phyloP scores from a whole-genome alignment of 1,140 invertebrate genomes.

The Anastrepha ludens region DNA sequence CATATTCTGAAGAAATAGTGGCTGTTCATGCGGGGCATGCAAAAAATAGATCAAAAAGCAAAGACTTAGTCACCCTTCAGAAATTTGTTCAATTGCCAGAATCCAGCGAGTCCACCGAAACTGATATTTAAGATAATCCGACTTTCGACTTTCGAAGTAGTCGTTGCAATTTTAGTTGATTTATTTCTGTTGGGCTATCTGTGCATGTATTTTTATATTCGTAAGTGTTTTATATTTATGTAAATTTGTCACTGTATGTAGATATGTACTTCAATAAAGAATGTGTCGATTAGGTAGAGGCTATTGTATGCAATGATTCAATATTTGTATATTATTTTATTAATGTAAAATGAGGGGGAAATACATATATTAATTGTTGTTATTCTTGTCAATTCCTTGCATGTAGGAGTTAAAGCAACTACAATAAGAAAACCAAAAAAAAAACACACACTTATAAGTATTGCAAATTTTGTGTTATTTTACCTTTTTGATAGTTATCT shows the following conservation, averaged over 20 bases:
- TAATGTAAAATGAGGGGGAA: background rate
- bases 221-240: constrained; percentile 40
- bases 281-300: constrained; percentile 32
- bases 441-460: too few species aligned
- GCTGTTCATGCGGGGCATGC: constrained; percentile 10
- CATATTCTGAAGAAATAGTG: constrained; percentile 8
- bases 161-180: background rate
- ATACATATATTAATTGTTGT: background rate
- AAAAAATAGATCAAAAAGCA: constrained; percentile 57
- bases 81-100: constrained; percentile 68
- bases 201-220: constrained; percentile 41
- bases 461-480: too few species aligned
- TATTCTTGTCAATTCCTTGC: too few species aligned
- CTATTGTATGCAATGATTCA: constrained; percentile 25
- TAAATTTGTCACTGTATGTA: constrained; percentile 48
- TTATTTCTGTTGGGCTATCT: constrained; percentile 1
- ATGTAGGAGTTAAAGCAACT: too few species aligned
- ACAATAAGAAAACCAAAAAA: too few species aligned
- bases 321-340: background rate
- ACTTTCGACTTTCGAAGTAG: background rate
- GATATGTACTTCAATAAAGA: constrained; percentile 40
- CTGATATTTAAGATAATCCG: constrained; percentile 66
- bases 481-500: too few species aligned
- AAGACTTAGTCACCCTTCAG: constrained; percentile 68
- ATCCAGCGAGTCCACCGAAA: constrained; percentile 66